phyloP scores from a whole-genome alignment of 2,113 vertebrate species.

The Poeciliopsis occidentalis region DNA sequence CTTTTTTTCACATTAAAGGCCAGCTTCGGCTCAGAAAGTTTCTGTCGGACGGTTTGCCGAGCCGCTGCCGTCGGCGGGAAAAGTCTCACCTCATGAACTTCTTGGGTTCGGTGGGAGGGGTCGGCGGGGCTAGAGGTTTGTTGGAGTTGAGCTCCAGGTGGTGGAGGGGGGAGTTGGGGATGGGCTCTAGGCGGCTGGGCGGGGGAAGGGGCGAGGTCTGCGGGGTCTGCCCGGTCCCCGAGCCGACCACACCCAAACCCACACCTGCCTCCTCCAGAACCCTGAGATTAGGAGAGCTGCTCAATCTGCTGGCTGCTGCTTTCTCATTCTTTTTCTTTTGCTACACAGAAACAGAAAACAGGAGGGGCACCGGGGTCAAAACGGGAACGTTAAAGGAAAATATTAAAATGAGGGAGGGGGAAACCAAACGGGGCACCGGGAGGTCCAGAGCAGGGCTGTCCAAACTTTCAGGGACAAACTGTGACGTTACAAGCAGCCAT shows the following conservation, averaged over 20 bases:
- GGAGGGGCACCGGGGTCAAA: slow-evolving; percentile 60
- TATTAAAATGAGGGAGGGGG: slow-evolving; percentile 34
- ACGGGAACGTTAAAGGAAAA: slow-evolving; percentile 71
- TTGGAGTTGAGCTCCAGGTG: slow-evolving; percentile 97
- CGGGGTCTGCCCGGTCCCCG: slow-evolving; percentile 86
- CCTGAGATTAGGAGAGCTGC: slow-evolving; percentile 96
- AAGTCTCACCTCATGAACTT: slow-evolving; percentile 98
- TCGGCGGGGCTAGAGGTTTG: slow-evolving; percentile 95
- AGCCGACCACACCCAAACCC: slow-evolving; percentile 77
- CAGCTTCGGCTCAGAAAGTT: not conserved
- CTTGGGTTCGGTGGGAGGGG: slow-evolving; percentile 97
- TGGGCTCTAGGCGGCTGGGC: slow-evolving; percentile 92
- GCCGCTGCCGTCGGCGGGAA: slow-evolving; percentile 57
- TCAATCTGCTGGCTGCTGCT: slow-evolving; percentile 92
- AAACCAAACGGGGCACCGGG: slow-evolving; percentile 21
- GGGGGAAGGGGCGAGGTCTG: slow-evolving; percentile 87
- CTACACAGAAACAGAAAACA: slow-evolving; percentile 84
- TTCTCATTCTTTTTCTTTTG: slow-evolving; percentile 99
- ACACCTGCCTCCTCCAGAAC: slow-evolving; percentile 92
- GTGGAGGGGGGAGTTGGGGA: slow-evolving; percentile 96
- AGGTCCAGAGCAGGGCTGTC: slow-evolving; percentile 1
- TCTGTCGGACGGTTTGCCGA: slow-evolving; percentile 49
- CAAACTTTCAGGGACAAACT: no score
- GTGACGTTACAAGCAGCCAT: no score
- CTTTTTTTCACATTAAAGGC: slow-evolving; percentile 3